phyloP scores from a whole-genome alignment of 2,888 invertebrate genomes.

The Agrochola macilenta region DNA sequence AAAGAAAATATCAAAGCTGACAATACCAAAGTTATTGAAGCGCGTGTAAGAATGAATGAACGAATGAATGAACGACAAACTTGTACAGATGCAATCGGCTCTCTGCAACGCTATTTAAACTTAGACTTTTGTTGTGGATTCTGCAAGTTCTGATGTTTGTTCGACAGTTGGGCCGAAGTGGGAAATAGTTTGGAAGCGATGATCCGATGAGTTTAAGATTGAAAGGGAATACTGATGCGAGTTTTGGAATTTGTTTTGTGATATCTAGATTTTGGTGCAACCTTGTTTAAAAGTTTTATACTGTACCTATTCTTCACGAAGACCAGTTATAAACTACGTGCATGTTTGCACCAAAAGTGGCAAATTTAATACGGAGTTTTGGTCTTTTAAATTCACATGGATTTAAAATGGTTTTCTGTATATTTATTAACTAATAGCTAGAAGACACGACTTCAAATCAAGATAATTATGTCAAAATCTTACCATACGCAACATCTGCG shows the following conservation, averaged over 20 bases:
- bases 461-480: neutral
- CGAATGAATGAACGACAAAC: conserved; percentile 58
- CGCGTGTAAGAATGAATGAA: conserved; percentile 60
- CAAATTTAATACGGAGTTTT: neutral
- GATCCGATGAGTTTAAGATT: conserved; percentile 50
- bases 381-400: neutral
- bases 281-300: conserved; percentile 9
- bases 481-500: neutral
- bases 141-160: conserved; percentile 48
- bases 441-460: neutral
- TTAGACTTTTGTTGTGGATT: conserved; percentile 58
- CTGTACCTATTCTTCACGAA: neutral
- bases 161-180: conserved; percentile 45
- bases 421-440: too few relatives aligned
- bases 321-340: neutral
- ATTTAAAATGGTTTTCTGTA: too few relatives aligned
- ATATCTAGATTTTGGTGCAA: neutral
- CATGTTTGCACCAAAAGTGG: neutral
- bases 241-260: conserved; percentile 39
- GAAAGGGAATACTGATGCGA: conserved; percentile 39
- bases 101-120: conserved; percentile 64
- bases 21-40: conserved; percentile 59
- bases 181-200: conserved; percentile 50
- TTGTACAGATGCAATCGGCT: conserved; percentile 61
- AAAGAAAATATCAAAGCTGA: conserved; percentile 54